Percentiles rank a stretch among this genome's conserved stretches.
phyloP scores from a whole-genome alignment of 1,140 invertebrate genomes.

The Sesamia nonagrioides region DNA sequence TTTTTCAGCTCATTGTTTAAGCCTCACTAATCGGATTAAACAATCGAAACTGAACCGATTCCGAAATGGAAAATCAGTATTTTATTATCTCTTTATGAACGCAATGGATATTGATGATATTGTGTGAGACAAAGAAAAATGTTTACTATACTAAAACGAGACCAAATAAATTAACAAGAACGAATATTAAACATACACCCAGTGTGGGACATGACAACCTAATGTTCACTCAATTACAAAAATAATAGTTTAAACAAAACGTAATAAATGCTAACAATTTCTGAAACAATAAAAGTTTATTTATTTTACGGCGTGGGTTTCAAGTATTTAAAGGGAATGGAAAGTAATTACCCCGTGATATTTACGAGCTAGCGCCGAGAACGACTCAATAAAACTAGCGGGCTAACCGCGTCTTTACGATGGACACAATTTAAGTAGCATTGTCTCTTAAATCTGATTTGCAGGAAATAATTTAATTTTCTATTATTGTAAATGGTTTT shows the following conservation, averaged over 20 bases:
- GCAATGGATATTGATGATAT: neutral
- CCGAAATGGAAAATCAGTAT: too few species aligned
- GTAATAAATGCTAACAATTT: constrained; percentile 47
- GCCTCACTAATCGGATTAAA: neutral
- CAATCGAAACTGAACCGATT: neutral
- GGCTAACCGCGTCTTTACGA: constrained; percentile 74
- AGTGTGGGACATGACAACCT: neutral
- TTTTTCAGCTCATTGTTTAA: neutral
- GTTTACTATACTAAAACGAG: too few species aligned
- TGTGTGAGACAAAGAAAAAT: neutral
- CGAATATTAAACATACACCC: neutral
- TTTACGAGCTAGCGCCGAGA: constrained; percentile 75
- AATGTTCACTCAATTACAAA: constrained; percentile 14
- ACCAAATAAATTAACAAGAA: neutral
- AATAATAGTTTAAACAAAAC: constrained; percentile 37
- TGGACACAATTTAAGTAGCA: constrained; percentile 64
- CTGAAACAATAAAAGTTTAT: constrained; percentile 46
- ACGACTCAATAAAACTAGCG: constrained; percentile 79
- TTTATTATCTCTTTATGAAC: neutral
- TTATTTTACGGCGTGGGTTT: constrained; percentile 47
- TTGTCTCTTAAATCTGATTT: constrained; percentile 60
- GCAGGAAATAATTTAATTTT: constrained; percentile 43
- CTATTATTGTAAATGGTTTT: too few species aligned
- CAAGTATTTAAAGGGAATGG: constrained; percentile 62
- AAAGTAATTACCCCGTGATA: constrained; percentile 79